Percentiles rank a stretch among this genome's conserved stretches.
These are phyloP conservation scores for Hecatera dysodea DNA, from an alignment of 2,888 invertebrate species.

Conservation along the genomic window DNA sequence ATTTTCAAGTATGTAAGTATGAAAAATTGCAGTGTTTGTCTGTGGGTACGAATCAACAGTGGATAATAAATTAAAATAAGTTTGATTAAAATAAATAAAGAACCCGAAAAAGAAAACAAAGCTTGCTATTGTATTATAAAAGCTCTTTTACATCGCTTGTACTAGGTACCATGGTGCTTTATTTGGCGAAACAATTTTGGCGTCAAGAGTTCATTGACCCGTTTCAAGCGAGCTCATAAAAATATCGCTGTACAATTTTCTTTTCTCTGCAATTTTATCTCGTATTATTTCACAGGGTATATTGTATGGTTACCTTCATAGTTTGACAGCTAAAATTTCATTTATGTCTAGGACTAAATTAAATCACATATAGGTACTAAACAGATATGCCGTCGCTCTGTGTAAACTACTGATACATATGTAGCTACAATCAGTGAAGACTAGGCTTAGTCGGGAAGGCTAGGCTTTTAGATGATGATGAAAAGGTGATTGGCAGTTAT, in stretches of 20 bases:
- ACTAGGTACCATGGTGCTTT: slow-evolving; percentile 15
- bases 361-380: not conserved
- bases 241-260: slow-evolving; percentile 14
- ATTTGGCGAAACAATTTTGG: slow-evolving; percentile 37
- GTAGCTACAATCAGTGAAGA: not conserved
- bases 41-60: slow-evolving; percentile 9
- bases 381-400: not conserved
- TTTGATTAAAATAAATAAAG: slow-evolving; percentile 1
- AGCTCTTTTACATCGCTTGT: slow-evolving; percentile 22
- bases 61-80: slow-evolving; percentile 22
- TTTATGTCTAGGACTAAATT: not conserved
- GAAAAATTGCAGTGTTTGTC: slow-evolving; percentile 25
- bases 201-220: slow-evolving; percentile 50
- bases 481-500: not conserved
- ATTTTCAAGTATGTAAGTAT: slow-evolving; percentile 22
- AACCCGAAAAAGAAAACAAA: slow-evolving; percentile 9
- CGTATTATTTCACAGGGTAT: not conserved
- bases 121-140: slow-evolving; percentile 17
- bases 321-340: slow-evolving; percentile 3
- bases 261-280: not conserved
- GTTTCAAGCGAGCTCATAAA: slow-evolving; percentile 23
- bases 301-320: not conserved
- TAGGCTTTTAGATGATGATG: not conserved
- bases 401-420: not conserved
- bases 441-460: too few species aligned